Evolutionary conservation across 2,797 vertebrate genomes (phyloP).

Genomic region (Coendou prehensilis): DNA sequence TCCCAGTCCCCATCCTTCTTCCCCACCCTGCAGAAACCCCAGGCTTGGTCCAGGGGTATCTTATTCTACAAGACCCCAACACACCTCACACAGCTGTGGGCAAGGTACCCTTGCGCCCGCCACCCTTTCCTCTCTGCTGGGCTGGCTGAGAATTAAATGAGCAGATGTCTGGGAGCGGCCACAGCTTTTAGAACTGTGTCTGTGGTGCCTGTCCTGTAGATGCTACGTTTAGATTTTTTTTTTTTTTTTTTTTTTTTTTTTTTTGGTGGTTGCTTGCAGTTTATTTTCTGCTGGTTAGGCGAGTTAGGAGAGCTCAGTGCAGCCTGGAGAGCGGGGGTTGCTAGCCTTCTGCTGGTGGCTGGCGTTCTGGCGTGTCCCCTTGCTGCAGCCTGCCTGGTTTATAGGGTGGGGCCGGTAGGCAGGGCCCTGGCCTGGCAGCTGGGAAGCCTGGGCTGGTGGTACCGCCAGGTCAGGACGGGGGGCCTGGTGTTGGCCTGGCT

Average conservation of each 20-base stretch:
- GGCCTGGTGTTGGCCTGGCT: conserved; percentile 87
- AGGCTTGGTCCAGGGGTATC: background rate
- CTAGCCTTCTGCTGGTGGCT: conserved; percentile 16
- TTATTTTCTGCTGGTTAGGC: conserved; percentile 85
- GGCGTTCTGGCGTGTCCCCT: conserved; percentile 32
- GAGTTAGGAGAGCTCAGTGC: conserved; percentile 37
- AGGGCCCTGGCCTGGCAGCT: conserved; percentile 75
- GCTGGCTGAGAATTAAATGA: background rate
- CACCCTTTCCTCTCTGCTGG: background rate
- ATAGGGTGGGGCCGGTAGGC: background rate
- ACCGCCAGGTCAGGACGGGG: conserved; percentile 86
- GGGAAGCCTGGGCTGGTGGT: background rate
- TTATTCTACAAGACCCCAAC: background rate
- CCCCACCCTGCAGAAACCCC: background rate
- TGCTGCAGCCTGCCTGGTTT: conserved; percentile 70
- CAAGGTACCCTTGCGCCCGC: background rate
- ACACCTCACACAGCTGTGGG: background rate
- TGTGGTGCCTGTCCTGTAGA: background rate
- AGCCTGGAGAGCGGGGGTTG: background rate
- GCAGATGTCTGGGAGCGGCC: background rate
- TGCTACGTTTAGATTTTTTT: too few species aligned
- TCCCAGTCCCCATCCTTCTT: background rate
- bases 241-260: too few species aligned
- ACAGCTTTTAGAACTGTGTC: background rate
- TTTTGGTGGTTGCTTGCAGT: conserved; percentile 81